These are phyloP conservation scores for Bombus balteatus DNA, from an alignment of 1,140 invertebrate genomes.

Conservation along the genomic window DNA sequence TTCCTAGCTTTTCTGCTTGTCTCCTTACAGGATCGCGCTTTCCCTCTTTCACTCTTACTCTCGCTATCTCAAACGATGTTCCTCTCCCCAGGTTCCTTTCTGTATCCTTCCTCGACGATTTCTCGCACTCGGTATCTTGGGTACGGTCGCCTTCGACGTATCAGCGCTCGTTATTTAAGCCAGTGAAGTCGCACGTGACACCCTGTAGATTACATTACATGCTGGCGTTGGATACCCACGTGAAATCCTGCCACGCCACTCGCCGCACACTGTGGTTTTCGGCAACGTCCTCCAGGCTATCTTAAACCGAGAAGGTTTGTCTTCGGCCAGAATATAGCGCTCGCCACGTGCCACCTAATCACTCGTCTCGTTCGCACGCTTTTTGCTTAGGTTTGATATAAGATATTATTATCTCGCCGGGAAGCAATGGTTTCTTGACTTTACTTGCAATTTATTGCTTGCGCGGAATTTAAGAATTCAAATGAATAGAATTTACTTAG, in stretches of 20 bases:
- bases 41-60: neutral
- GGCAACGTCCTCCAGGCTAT: neutral
- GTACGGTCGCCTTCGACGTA: constrained; percentile 25
- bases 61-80: constrained; percentile 19
- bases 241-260: neutral
- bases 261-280: constrained; percentile 16
- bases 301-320: neutral
- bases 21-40: neutral
- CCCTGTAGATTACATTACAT: constrained; percentile 41
- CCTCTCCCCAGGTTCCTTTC: neutral
- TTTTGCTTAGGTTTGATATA: neutral
- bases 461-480: no score
- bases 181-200: constrained; percentile 26
- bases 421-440: neutral
- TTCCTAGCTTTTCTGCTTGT: neutral
- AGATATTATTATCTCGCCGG: neutral
- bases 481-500: no score
- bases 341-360: neutral
- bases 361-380: neutral
- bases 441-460: no score
- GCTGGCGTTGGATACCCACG: neutral
- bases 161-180: constrained; percentile 52
- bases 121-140: constrained; percentile 26
- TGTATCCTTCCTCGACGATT: no score
- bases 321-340: neutral